These are phyloP conservation scores for Ceratotherium simum DNA, from an alignment of 2,113 vertebrate genomes.

Conservation along the genomic window DNA sequence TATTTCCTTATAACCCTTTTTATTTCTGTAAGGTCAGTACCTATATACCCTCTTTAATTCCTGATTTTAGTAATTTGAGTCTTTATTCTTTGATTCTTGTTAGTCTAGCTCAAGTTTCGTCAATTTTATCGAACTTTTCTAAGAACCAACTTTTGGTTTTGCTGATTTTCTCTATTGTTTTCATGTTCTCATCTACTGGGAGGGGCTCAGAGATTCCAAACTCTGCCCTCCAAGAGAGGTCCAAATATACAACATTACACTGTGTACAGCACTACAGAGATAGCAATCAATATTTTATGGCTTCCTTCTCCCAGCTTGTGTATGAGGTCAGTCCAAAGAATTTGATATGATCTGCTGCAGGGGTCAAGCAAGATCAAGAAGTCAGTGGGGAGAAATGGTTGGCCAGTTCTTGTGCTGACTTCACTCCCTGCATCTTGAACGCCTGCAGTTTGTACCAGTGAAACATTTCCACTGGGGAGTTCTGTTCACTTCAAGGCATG, in stretches of 20 bases:
- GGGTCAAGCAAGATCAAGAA: background rate
- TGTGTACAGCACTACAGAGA: background rate
- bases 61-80: background rate
- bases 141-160: background rate
- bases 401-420: background rate
- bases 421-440: background rate
- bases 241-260: background rate
- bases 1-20: slow-evolving; percentile 15
- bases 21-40: background rate
- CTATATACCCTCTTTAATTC: background rate
- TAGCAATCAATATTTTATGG: background rate
- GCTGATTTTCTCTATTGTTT: background rate
- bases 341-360: background rate
- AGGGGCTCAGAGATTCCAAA: background rate
- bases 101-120: background rate
- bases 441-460: background rate
- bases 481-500: background rate
- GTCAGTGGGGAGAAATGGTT: background rate
- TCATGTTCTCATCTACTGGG: background rate
- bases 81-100: background rate
- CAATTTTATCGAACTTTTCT: background rate
- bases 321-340: background rate
- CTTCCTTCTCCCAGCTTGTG: background rate
- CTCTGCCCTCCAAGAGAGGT: background rate
- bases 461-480: slow-evolving; percentile 1